These are phyloP conservation scores for Actinia tenebrosa DNA, from an alignment of 64 coral and sea anemone species.

Conservation along the genomic window DNA sequence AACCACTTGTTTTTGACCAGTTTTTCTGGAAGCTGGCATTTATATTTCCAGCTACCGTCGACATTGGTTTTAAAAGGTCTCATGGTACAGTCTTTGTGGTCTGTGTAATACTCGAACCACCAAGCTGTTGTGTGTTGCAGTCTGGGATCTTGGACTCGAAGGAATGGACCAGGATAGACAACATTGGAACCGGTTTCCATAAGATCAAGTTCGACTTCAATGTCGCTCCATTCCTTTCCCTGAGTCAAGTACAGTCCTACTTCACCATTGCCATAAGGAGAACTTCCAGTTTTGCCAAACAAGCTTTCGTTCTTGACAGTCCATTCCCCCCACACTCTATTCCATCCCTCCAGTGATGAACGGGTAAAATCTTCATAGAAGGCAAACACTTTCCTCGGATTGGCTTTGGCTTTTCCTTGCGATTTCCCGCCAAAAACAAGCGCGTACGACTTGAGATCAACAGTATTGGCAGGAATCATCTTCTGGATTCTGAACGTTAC, in stretches of 20 bases:
- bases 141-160: slow-evolving; percentile 25
- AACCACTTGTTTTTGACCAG: slow-evolving; percentile 55
- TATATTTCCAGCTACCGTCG: slow-evolving; percentile 45
- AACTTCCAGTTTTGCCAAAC: slow-evolving; percentile 50
- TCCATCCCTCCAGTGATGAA: slow-evolving; percentile 36
- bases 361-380: slow-evolving; percentile 70
- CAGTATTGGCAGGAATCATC: slow-evolving; percentile 8
- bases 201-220: slow-evolving; percentile 56
- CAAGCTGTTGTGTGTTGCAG: slow-evolving; percentile 52
- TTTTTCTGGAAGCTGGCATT: slow-evolving; percentile 10
- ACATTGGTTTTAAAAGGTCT: slow-evolving; percentile 43
- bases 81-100: slow-evolving; percentile 20
- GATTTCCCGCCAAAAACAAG: slow-evolving; percentile 53
- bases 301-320: slow-evolving; percentile 31
- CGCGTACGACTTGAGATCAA: slow-evolving; percentile 36
- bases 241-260: slow-evolving; percentile 37
- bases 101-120: slow-evolving; percentile 61
- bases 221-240: slow-evolving; percentile 50
- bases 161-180: slow-evolving; percentile 46
- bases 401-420: slow-evolving; percentile 19
- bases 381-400: slow-evolving; percentile 48
- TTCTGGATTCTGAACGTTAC: slow-evolving; percentile 53
- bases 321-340: slow-evolving; percentile 40
- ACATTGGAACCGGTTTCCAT: background rate
- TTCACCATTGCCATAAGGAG: slow-evolving; percentile 19